Evolutionary conservation across 2,113 vertebrate species (phyloP).

Genomic region (Coturnix japonica): DNA sequence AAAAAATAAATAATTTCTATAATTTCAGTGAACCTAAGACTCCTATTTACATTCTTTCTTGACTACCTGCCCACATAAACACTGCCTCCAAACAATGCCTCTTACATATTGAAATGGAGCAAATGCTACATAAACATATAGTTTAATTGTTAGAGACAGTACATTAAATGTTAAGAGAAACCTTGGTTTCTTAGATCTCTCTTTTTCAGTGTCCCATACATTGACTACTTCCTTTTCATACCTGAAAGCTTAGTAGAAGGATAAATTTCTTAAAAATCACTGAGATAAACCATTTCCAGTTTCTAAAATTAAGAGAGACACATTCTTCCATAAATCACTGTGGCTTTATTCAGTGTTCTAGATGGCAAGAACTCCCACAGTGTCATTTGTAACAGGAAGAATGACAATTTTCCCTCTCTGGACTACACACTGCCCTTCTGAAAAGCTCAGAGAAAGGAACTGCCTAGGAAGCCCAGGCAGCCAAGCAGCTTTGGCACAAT

Average conservation of each 20-base stretch:
- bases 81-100: neutral
- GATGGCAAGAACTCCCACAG: neutral
- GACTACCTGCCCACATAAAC: neutral
- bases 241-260: neutral
- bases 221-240: neutral
- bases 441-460: neutral
- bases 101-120: neutral
- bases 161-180: neutral
- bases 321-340: neutral
- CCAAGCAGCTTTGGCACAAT: neutral
- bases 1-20: neutral
- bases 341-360: neutral
- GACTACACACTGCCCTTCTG: neutral
- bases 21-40: neutral
- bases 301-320: neutral
- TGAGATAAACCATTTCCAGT: neutral
- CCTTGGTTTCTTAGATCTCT: neutral
- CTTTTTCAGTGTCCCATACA: neutral
- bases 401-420: neutral
- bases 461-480: neutral
- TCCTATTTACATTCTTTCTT: neutral
- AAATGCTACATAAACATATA: neutral
- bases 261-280: neutral
- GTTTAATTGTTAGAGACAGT: neutral
- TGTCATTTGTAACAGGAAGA: neutral